Base-by-base conservation (phyloP, 2,888 invertebrate genomes). In the Corythucha ciliata region DNA sequence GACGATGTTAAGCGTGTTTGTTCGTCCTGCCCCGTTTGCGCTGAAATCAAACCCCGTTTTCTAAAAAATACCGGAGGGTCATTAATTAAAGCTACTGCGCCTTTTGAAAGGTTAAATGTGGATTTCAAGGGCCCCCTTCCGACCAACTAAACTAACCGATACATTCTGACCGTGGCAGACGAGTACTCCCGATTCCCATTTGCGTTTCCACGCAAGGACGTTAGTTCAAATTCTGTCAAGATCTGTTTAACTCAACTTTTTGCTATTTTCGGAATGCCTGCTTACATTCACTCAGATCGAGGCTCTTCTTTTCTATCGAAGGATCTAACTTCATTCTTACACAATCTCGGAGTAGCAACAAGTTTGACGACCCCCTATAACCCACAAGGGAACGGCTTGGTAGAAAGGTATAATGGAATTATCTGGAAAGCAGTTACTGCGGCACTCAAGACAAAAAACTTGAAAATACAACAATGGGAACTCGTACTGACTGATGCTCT, bases 401-500 rank as follows among this genome's bases (percentile, higher is more conserved):
- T 56, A 20, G 57, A 42, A 55, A 42, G 56, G 14, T 49, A 54
- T n/a, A 57, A 58, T 42, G 53, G 53, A 16, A 57, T 52, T 14
- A 55, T 57, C 12, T 59, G 58, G 56, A 57, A 51, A 52, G 53
- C 59, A 4, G 49, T 60, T 20, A 36, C 51, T 29, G 50, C 59
- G 25, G 42, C 52, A 32, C 40, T 56, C 2, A 51, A 47, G 51
- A 42, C 51, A 5, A 46, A 55, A 25, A 33, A 26, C 1, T 10
- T 53, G 14, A 45, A 45, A 8, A 41, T 53, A 7, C 8, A 26
- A 6, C 33, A 53, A 18, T 57, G 55, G 55, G 57, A 57, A 54
- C n/a, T 16, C 3, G 53, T 58, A n/a, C 33, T 57, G n/a, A 14
- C 26, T 48, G 57, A 57, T 37, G 53, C 52, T 20, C 29, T 57